Evolutionary conservation across 2,888 invertebrate species (phyloP).

Genomic region (Polydrusus cervinus): DNA sequence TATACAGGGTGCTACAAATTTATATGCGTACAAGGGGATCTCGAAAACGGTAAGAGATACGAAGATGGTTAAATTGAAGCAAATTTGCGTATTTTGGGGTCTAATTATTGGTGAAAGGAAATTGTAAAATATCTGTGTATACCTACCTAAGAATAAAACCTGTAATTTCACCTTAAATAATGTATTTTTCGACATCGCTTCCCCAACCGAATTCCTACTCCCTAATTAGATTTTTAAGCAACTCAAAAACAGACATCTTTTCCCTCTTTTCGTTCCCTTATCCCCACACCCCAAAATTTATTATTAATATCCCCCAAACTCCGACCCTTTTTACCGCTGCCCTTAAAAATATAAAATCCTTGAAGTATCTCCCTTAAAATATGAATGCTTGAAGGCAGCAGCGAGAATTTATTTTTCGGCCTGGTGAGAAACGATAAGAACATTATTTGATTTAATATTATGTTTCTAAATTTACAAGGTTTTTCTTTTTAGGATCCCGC

Average conservation of each 20-base stretch:
- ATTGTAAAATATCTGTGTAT: no score
- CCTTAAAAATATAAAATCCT: slow-evolving; percentile 52
- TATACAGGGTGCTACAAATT: no score
- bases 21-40: no score
- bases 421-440: no score
- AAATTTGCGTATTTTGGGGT: no score
- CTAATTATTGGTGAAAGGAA: no score
- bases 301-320: slow-evolving; percentile 53
- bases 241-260: slow-evolving; percentile 55
- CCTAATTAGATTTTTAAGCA: slow-evolving; percentile 55
- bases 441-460: no score
- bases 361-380: slow-evolving; percentile 39
- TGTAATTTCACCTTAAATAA: slow-evolving; percentile 35
- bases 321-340: slow-evolving; percentile 48
- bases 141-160: slow-evolving; percentile 41
- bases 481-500: no score
- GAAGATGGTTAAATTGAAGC: no score
- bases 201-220: slow-evolving; percentile 34
- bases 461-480: no score
- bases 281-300: slow-evolving; percentile 48
- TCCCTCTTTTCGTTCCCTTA: slow-evolving; percentile 47
- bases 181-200: slow-evolving; percentile 37
- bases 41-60: no score
- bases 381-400: slow-evolving; percentile 30
- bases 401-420: no score